Percentiles rank a stretch among this genome's conserved stretches.
These are phyloP conservation scores for Lutraria lutraria DNA, from an alignment of 2,888 invertebrate species.

Conservation along the genomic window DNA sequence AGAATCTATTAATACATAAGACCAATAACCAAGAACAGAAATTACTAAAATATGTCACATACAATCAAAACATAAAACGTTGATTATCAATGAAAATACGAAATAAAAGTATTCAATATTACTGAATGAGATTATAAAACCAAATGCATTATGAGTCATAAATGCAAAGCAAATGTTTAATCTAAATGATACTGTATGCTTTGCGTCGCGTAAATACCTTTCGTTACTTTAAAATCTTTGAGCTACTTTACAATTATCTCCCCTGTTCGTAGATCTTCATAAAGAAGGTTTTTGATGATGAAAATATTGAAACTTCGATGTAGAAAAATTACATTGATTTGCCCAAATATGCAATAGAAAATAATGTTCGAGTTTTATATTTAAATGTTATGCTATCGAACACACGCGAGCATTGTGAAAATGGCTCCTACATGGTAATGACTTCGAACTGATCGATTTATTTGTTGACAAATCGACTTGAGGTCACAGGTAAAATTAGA, in stretches of 20 bases:
- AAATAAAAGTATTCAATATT: too few relatives aligned
- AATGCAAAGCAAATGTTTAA: too few relatives aligned
- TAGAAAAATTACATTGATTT: not conserved
- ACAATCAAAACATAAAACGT: too few relatives aligned
- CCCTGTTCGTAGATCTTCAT: not conserved
- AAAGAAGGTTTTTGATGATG: not conserved
- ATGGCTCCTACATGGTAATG: not conserved
- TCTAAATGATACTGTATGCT: not conserved
- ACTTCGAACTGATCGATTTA: not conserved
- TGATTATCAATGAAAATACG: too few relatives aligned
- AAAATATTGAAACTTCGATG: conserved; percentile 16
- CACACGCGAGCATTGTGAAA: not conserved
- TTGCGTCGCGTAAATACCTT: not conserved
- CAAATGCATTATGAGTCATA: too few relatives aligned
- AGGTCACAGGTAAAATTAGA: conserved; percentile 61
- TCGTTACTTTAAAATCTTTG: not conserved
- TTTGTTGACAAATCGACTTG: conserved; percentile 41
- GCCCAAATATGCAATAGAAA: not conserved
- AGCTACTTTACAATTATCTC: not conserved
- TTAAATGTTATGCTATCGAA: not conserved
- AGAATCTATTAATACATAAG: too few relatives aligned
- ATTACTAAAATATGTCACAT: too few relatives aligned
- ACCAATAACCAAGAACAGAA: too few relatives aligned
- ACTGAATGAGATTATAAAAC: too few relatives aligned
- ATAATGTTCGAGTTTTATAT: not conserved